Percentiles rank a stretch among this genome's conserved stretches.
Conservation (phyloP, 23 tunicate species). For the Styela clava region DNA sequence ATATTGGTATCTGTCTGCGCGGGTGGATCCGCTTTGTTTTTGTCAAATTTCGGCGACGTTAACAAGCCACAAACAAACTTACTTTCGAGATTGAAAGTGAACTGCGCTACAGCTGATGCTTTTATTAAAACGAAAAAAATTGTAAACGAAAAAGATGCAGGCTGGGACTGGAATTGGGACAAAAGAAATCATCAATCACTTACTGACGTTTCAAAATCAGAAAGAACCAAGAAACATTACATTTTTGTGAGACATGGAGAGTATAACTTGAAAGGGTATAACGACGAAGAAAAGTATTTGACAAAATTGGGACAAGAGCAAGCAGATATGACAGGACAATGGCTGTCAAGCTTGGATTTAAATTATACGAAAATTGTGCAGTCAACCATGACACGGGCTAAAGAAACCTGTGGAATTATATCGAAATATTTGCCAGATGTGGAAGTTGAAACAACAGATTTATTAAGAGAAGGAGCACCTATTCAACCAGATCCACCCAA, state of each 20-base stretch:
- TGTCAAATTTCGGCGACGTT: neutral
- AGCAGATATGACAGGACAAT: conserved; percentile 57
- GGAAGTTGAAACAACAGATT: conserved; percentile 12
- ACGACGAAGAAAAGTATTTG: conserved; percentile 44
- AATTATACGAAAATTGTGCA: conserved; percentile 28
- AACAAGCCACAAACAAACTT: neutral
- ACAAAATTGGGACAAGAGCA: conserved; percentile 75
- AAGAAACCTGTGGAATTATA: conserved; percentile 65
- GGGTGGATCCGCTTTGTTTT: neutral
- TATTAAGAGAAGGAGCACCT: conserved; percentile 89
- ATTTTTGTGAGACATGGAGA: conserved; percentile 92
- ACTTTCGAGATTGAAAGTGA: neutral
- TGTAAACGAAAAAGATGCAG: neutral
- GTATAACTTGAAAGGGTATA: conserved; percentile 47
- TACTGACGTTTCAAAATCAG: neutral
- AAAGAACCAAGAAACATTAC: conserved; percentile 18
- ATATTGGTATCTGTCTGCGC: neutral
- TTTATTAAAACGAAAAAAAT: too few species aligned
- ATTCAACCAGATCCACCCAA: conserved; percentile 73
- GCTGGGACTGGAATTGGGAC: conserved; percentile 30
- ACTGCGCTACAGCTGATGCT: neutral
- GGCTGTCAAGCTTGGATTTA: conserved; percentile 56
- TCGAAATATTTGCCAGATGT: conserved; percentile 32
- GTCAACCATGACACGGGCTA: conserved; percentile 79
- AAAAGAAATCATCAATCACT: neutral